Conservation (phyloP, 2,888 invertebrate genomes). For the Cordilura impudica region DNA sequence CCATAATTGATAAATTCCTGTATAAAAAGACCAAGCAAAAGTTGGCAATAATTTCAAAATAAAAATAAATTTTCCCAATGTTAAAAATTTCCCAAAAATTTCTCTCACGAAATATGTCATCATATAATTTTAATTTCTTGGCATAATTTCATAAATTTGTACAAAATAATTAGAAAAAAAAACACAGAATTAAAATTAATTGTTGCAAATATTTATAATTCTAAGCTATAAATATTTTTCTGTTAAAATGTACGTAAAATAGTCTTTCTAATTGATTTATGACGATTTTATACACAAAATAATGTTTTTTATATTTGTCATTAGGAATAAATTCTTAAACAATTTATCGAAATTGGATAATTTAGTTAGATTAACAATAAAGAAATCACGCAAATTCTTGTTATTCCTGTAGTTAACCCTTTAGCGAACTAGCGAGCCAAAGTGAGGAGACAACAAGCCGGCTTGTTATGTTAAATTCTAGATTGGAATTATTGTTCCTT, state of each 20-base stretch:
- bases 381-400: conserved; percentile 12
- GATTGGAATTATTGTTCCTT: too few species aligned
- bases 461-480: too few species aligned
- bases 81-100: not conserved
- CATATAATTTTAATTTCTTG: conserved; percentile 41
- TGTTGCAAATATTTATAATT: conserved; percentile 50
- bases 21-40: not conserved
- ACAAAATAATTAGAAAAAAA: conserved; percentile 39
- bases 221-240: conserved; percentile 13
- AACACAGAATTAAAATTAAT: conserved; percentile 36
- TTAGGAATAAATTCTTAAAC: not conserved
- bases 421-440: too few species aligned
- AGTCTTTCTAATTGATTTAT: conserved; percentile 18
- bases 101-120: not conserved
- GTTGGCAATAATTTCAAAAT: conserved; percentile 31
- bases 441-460: too few species aligned
- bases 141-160: conserved; percentile 57
- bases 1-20: conserved; percentile 32
- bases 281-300: conserved; percentile 23
- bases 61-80: not conserved
- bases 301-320: not conserved
- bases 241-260: conserved; percentile 2
- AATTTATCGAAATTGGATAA: conserved; percentile 49
- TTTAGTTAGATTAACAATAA: conserved; percentile 7
- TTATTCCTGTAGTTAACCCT: not conserved